These are phyloP conservation scores for Eilema depressum DNA, from an alignment of 2,888 invertebrate species.

Conservation along the genomic window DNA sequence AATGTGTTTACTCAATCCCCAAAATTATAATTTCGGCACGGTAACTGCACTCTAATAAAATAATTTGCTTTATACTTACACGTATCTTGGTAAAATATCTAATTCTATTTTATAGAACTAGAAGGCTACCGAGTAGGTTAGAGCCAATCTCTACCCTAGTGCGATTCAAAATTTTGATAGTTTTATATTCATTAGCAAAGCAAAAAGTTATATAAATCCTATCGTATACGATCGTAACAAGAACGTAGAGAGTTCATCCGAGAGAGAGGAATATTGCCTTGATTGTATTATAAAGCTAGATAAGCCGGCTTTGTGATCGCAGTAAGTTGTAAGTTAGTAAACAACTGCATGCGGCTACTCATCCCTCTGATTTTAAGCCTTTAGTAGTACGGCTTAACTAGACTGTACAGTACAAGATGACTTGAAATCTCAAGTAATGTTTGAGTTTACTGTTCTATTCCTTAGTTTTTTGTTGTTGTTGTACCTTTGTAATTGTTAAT, in stretches of 20 bases:
- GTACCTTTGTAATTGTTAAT: too few species aligned
- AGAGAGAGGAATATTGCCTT: constrained; percentile 14
- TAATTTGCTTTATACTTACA: too few species aligned
- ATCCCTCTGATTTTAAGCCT: constrained; percentile 14
- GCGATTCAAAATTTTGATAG: too few species aligned
- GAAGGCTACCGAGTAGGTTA: too few species aligned
- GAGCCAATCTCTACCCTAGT: too few species aligned
- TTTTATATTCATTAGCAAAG: neutral
- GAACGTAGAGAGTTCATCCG: neutral
- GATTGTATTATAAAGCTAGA: constrained; percentile 20
- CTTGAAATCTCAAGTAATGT: neutral
- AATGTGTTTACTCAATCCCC: too few species aligned
- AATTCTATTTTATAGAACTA: too few species aligned
- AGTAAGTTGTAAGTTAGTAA: constrained; percentile 25
- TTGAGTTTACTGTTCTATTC: too few species aligned
- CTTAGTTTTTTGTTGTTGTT: too few species aligned
- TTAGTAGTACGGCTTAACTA: neutral
- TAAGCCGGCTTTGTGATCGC: constrained; percentile 23
- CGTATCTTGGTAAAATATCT: too few species aligned
- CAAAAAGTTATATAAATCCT: neutral
- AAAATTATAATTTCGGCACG: too few species aligned
- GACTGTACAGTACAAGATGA: neutral
- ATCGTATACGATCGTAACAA: neutral
- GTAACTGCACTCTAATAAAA: too few species aligned
- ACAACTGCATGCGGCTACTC: constrained; percentile 14